Conservation (phyloP, 2,888 invertebrate species). For the Aleiodes leptofemur region DNA sequence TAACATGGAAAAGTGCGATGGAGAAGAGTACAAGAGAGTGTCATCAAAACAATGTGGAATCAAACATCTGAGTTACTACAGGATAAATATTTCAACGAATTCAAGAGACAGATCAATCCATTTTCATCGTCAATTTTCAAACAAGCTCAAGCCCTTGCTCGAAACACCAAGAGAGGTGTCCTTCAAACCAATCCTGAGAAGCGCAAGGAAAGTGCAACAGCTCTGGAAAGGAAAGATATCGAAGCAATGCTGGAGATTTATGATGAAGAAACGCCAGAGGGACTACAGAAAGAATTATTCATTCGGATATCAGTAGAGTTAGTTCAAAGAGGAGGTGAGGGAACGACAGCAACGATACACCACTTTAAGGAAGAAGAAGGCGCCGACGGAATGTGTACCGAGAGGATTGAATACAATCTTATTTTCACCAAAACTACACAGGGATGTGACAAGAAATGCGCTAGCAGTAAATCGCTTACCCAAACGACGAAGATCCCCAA, state of each 20-base stretch:
- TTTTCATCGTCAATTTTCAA: constrained; percentile 50
- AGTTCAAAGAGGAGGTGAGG: constrained; percentile 51
- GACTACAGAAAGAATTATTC: constrained; percentile 50
- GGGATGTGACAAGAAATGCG: constrained; percentile 44
- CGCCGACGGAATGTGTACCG: constrained; percentile 43
- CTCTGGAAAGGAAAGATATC: constrained; percentile 43
- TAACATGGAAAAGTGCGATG: constrained; percentile 55
- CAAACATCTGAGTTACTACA: constrained; percentile 51
- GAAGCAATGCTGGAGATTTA: constrained; percentile 37
- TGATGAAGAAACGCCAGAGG: constrained; percentile 49
- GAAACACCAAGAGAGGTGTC: constrained; percentile 50
- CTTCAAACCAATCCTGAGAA: constrained; percentile 50
- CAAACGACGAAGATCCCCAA: constrained; percentile 44
- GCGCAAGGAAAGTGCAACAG: constrained; percentile 48
- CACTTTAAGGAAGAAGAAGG: constrained; percentile 42
- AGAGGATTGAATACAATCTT: constrained; percentile 54
- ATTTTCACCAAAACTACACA: constrained; percentile 54
- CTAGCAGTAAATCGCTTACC: constrained; percentile 53
- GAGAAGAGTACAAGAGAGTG: constrained; percentile 52
- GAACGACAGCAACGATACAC: constrained; percentile 11
- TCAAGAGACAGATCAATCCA: constrained; percentile 49
- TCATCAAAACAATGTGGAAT: constrained; percentile 54
- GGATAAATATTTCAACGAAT: constrained; percentile 53
- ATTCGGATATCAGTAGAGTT: constrained; percentile 49
- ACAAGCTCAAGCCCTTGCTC: too few relatives aligned